Evolutionary conservation across 2,797 vertebrate species (phyloP).

Genomic region (Moxostoma hubbsi): DNA sequence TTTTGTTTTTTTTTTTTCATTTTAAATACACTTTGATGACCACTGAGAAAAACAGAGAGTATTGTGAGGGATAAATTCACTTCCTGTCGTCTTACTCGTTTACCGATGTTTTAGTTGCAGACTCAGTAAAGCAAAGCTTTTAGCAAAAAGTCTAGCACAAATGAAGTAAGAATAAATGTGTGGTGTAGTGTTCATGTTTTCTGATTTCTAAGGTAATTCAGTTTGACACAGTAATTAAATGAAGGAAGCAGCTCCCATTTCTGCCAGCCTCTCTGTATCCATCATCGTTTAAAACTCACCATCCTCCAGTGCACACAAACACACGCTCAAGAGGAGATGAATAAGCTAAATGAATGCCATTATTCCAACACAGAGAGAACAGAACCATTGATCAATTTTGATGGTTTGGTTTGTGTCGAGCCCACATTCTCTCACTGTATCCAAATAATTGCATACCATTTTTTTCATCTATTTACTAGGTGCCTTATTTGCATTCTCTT

Average conservation of each 20-base stretch:
- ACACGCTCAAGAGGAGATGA: constrained; percentile 80
- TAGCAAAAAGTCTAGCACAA: background rate
- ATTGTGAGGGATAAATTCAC: no score
- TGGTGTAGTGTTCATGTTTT: constrained; percentile 60
- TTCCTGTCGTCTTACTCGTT: no score
- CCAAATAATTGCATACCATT: constrained; percentile 80
- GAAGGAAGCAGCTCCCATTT: constrained; percentile 87
- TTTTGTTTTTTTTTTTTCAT: background rate
- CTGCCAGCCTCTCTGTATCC: constrained; percentile 85
- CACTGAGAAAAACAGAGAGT: no score
- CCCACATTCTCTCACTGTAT: constrained; percentile 75
- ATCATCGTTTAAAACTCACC: constrained; percentile 87
- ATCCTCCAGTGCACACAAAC: constrained; percentile 83
- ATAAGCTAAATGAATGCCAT: constrained; percentile 91
- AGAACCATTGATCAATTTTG: constrained; percentile 85
- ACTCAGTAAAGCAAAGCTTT: no score
- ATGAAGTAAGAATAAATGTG: constrained; percentile 40
- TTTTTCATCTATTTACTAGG: constrained; percentile 81
- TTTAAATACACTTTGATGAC: constrained; percentile 12
- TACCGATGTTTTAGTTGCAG: no score
- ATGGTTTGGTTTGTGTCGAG: constrained; percentile 75
- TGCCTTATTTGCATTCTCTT: constrained; percentile 83
- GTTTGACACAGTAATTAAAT: constrained; percentile 89
- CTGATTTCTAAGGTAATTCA: constrained; percentile 86
- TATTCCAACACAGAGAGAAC: constrained; percentile 82